phyloP scores from a whole-genome alignment of 2,888 invertebrate species.

The Dexiosoma caninum region DNA sequence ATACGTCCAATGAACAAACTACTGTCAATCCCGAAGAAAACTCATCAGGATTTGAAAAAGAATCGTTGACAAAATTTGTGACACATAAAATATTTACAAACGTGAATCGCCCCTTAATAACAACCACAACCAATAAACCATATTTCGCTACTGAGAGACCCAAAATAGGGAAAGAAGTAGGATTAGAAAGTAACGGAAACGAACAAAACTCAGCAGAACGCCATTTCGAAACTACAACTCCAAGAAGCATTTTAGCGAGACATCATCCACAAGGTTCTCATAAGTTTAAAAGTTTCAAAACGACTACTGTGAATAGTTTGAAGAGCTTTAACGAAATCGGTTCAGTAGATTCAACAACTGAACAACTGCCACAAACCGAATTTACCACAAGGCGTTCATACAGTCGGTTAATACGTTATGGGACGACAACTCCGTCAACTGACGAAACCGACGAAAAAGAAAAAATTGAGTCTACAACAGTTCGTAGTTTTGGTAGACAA shows the following conservation, averaged over 20 bases:
- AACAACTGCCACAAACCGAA: background rate
- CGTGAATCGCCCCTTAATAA: constrained; percentile 12
- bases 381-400: background rate
- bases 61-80: background rate
- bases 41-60: background rate
- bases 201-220: background rate
- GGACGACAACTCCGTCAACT: constrained; percentile 1
- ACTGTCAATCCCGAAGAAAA: background rate
- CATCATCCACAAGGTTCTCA: background rate
- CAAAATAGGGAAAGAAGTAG: background rate
- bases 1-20: too few relatives aligned
- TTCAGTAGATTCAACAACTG: background rate
- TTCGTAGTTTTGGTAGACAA: background rate
- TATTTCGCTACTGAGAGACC: background rate
- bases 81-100: background rate
- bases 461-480: background rate
- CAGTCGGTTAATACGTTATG: constrained; percentile 28
- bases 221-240: background rate
- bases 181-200: background rate
- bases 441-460: background rate
- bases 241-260: background rate
- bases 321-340: background rate
- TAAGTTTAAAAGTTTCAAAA: constrained; percentile 18
- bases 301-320: background rate
- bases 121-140: background rate